Evolutionary conservation across 2,797 vertebrate species (phyloP).

Genomic region (Clarias pachynema): DNA sequence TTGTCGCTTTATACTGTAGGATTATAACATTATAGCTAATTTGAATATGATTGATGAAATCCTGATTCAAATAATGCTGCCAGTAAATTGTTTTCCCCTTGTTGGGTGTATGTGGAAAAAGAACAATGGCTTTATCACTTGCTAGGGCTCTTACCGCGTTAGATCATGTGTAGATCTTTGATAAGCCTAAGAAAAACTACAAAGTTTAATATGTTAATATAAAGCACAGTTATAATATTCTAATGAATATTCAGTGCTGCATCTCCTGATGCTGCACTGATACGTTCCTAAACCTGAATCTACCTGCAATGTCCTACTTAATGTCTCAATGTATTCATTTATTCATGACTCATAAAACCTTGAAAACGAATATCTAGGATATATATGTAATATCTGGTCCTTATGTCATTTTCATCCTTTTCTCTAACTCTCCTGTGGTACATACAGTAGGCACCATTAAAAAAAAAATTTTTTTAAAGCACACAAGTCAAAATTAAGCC

Average conservation of each 20-base stretch:
- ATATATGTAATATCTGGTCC: neutral
- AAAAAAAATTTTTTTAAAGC: slow-evolving; percentile 17
- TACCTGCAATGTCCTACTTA: neutral
- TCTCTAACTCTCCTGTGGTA: neutral
- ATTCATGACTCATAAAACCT: neutral
- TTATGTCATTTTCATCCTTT: neutral
- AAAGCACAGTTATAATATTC: neutral
- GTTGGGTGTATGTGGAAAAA: neutral
- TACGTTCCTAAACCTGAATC: neutral
- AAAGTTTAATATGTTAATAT: neutral
- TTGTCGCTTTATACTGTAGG: no score
- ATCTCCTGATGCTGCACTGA: neutral
- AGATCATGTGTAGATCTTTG: neutral
- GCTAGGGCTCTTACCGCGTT: neutral
- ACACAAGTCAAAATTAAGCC: slow-evolving; percentile 9
- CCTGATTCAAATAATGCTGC: no score
- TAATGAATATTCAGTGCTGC: neutral
- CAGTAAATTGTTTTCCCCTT: no score
- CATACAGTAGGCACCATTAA: neutral
- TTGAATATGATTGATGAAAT: no score
- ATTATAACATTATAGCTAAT: neutral
- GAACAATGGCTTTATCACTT: neutral
- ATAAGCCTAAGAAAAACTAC: neutral
- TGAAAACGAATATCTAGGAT: neutral
- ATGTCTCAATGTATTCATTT: neutral